Base-by-base conservation (phyloP, 23 tunicate genomes). In the Ciona savignyi region DNA sequence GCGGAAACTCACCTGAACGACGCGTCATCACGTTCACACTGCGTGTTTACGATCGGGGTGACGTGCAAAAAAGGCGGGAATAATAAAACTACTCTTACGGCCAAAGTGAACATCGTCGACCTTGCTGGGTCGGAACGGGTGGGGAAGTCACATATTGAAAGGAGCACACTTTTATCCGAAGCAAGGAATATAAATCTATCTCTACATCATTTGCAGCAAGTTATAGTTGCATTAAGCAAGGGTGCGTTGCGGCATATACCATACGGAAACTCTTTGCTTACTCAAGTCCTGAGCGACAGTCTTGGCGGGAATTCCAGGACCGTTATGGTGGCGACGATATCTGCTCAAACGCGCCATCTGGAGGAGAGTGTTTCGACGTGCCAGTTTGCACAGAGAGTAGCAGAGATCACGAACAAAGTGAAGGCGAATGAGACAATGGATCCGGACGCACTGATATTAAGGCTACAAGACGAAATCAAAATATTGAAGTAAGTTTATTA, bases 1-100 rank as follows among this genome's bases (percentile, higher is more conserved):
- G 99, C 99, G 9, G 99, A 95, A 80, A 95, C 99, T 3, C 95
- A 80, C 74, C 51, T 89, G 76, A 95, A 95, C 65, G 85, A 89
- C 32, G 96, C 96, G 21, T 85, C 93, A 15, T 83, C 96, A 2
- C 67, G 99, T 19, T 91, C 96, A 4, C 99, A 95, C 75, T 89
- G 87, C 63, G 81, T 95, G 15, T 95, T 95, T 35, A 89, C 99
- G 22, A 80, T 95, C 29, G 74, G 75, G 30, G 70, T 91, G 0
- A 84, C 86, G 1, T 66, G 73, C 31, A n/a, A n/a, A n/a, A 78
- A 78, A 61, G 63, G 69, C 3, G 77, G 71, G 11, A 81, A 69
- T 6, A 33, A 70, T 21, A 82, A 51, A 25, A 79, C 78, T 25
- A 74, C 78, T 25, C 73, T 79, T 49, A 68, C 62, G 29, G 78